These are phyloP conservation scores for Trichogramma dendrolimi DNA, from an alignment of 2,888 invertebrate genomes.

Conservation along the genomic window DNA sequence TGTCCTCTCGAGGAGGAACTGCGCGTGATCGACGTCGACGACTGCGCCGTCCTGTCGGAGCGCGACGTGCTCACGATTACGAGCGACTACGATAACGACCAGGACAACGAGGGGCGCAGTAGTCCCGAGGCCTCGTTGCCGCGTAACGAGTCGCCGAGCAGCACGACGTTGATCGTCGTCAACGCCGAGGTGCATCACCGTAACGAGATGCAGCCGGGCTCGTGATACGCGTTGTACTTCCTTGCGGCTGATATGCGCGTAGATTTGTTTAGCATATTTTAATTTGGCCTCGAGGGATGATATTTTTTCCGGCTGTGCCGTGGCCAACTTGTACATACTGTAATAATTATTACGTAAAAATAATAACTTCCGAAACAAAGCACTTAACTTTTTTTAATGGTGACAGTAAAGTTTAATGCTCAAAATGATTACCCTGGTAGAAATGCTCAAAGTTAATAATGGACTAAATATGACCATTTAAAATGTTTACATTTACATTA, in stretches of 20 bases:
- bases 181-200: conserved; percentile 40
- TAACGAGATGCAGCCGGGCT: conserved; percentile 27
- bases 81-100: conserved; percentile 19
- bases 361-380: no score
- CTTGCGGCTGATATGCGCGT: not conserved
- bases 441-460: no score
- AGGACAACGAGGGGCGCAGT: conserved; percentile 24
- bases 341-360: no score
- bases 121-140: conserved; percentile 22
- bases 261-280: not conserved
- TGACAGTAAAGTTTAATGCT: no score
- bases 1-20: conserved; percentile 41
- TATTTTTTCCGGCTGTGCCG: not conserved
- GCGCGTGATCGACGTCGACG: not conserved
- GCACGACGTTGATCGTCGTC: conserved; percentile 38
- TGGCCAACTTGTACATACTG: no score
- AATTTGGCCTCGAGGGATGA: not conserved
- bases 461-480: no score
- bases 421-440: no score
- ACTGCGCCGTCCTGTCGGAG: conserved; percentile 1
- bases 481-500: no score
- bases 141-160: conserved; percentile 20
- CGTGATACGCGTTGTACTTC: conserved; percentile 3
- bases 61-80: conserved; percentile 11
- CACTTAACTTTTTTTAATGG: no score